These are phyloP conservation scores for Zoanthus gigantus DNA, from an alignment of 92 coral and sea anemone species.

Conservation along the genomic window DNA sequence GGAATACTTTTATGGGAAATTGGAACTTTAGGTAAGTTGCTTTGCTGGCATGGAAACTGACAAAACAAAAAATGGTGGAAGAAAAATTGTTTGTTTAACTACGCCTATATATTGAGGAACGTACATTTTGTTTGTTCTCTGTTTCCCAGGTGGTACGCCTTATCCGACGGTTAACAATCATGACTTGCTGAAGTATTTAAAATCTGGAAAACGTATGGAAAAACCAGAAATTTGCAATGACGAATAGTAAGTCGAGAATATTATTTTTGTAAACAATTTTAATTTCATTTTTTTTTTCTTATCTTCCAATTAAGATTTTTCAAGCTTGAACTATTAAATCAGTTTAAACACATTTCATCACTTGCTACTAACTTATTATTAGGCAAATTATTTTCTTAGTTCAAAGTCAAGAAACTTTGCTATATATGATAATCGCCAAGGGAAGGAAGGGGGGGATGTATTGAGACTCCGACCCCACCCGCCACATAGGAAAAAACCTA, in stretches of 20 bases:
- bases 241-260: slow-evolving; percentile 23
- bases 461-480: too few relatives aligned
- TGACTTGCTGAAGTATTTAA: slow-evolving; percentile 31
- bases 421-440: too few relatives aligned
- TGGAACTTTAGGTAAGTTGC: slow-evolving; percentile 31
- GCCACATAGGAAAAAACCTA: too few relatives aligned
- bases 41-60: not conserved
- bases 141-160: slow-evolving; percentile 25
- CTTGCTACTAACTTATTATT: not conserved
- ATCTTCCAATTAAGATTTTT: too few relatives aligned
- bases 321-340: too few relatives aligned
- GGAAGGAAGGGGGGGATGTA: too few relatives aligned
- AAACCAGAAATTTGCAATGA: slow-evolving; percentile 44
- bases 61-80: too few relatives aligned
- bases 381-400: not conserved
- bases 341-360: not conserved
- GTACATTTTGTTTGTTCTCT: not conserved
- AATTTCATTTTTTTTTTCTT: too few relatives aligned
- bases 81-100: not conserved
- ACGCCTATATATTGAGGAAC: not conserved
- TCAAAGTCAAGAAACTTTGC: not conserved
- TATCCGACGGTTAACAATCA: slow-evolving; percentile 41
- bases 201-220: slow-evolving; percentile 29
- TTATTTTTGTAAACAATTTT: too few relatives aligned
- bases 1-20: slow-evolving; percentile 46